Conservation (phyloP, 2,797 vertebrate species). For the Parotocinclus haroldoi region DNA sequence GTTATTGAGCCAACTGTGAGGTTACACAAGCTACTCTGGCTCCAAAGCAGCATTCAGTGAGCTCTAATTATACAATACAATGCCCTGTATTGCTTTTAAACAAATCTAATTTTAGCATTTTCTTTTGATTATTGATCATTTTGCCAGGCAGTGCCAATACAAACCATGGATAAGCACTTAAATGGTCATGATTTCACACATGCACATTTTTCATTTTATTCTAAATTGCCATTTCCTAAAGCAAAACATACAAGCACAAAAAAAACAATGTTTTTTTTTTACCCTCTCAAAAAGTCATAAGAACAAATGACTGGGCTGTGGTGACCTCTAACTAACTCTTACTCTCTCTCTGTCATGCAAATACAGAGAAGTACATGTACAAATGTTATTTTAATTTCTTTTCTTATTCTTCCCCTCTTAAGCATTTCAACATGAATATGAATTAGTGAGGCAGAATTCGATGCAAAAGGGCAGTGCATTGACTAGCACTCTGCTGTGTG, state of each 20-base stretch:
- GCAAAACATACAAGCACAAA: no score
- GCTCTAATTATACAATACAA: background rate
- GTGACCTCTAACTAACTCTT: conserved; percentile 46
- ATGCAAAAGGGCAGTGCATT: conserved; percentile 52
- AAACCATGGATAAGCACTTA: no score
- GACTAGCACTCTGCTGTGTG: conserved; percentile 46
- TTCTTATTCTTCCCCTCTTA: conserved; percentile 38
- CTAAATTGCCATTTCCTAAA: no score
- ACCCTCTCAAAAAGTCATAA: conserved; percentile 22
- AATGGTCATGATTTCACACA: no score
- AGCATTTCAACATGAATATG: conserved; percentile 50
- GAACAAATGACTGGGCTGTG: conserved; percentile 33
- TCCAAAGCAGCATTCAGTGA: conserved; percentile 18
- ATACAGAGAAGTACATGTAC: conserved; percentile 43
- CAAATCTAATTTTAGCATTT: background rate
- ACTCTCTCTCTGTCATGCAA: conserved; percentile 39
- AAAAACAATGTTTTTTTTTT: background rate
- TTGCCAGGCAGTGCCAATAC: no score
- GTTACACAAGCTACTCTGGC: conserved; percentile 9
- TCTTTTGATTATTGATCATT: no score
- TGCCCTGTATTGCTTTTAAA: background rate
- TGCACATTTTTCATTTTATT: no score
- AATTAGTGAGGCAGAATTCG: conserved; percentile 48
- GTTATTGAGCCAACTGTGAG: conserved; percentile 65
- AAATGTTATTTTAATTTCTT: conserved; percentile 52